Evolutionary conservation across 2,888 invertebrate genomes (phyloP), one percentile per base, ranked within the genome.

Genomic region (Conchocele bisecta): DNA sequence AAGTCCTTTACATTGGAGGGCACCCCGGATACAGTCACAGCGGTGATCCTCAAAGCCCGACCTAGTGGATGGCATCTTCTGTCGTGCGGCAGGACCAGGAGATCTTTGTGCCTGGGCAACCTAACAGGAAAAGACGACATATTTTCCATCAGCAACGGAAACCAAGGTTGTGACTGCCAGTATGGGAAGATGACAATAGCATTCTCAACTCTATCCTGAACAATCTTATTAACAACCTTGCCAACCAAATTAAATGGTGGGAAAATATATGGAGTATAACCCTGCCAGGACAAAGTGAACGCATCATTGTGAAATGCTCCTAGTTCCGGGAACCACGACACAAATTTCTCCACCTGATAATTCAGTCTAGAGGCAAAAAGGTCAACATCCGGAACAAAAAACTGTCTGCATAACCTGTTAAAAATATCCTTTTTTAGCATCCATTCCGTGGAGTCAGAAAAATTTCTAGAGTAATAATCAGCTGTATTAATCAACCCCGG

Each of bases 151-250:
- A 70, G 37, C 31, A 70, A 24, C 1, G 70, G 64, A 74, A 64
- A 74, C 70, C 73, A 74, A 20, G 53, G 39, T 26, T 77, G 73
- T 13, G 60, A 44, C 22, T 35, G 26, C 73, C 73, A 73, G 13
- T 57, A 56, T 26, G 73, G 73, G 17, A 58, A 37, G 22, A 75
- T 41, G 15, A 64, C 13, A 15, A 75, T 37, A 13, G 64, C 64
- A 17, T 31, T 28, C 1, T 64, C 39, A 17, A 71, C 71, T 15
- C 54, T 26, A 41, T 71, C 64, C 20, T 35, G 31, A 2, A 28
- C 31, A 17, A 70, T 50, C 26, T 67, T 68, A 17, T 64, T 64
- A 2, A 71, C 15, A 20, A 64, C 29, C 28, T 24, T 48, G 3
- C 56, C 59, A 2, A 60, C 29, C 17, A 68, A 22, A 35, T 48